Base-by-base conservation (phyloP, 1,140 invertebrate genomes). In the Neoseiulus cucumeris region DNA sequence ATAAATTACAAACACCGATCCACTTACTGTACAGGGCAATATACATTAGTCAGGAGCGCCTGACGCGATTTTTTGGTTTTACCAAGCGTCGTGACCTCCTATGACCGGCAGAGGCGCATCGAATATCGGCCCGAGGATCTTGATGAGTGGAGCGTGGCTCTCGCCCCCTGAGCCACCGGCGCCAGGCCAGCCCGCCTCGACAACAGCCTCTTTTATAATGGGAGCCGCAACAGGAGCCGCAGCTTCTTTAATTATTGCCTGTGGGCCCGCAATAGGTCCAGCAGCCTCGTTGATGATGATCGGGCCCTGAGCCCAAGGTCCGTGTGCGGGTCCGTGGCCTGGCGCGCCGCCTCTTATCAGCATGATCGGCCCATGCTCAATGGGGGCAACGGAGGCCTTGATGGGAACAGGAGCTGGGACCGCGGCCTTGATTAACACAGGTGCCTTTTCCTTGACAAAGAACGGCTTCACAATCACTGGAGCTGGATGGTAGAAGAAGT, bases 41-140 rank as follows among this genome's bases (percentile, higher is more conserved):
- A 28, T 20, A 47, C 28, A 47, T 14, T 20, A 6, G 28, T 28
- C 18, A 47, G 4, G 5, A 28, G 14, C 18, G 45, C 45, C 14
- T 28, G 17, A 22, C 28, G 45, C 18, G 25, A 47, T 47, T 14
- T 47, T 47, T 47, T 28, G 45, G 45, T 47, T 17, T 47, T 17
- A 22, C 18, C 45, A 47, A 47, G 45, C 45, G 45, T 25, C 51
- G 22, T 59, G 51, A 18, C 14, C 51, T 2, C 51, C 51, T 14
- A 25, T 59, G 22, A 17, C 33, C 25, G 22, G 51, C 1, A 59
- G 33, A 29, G 51, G 51, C 33, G 51, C 51, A 59, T 59, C 51
- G 51, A 59, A 59, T 25, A 59, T 59, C 33, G 51, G 22, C 14
- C 51, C 51, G 22, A 59, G 51, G 33, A 59, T 59, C 22, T 59